Evolutionary conservation across 64 coral and sea anemone species (phyloP).

Genomic region (Pachyseris speciosa): DNA sequence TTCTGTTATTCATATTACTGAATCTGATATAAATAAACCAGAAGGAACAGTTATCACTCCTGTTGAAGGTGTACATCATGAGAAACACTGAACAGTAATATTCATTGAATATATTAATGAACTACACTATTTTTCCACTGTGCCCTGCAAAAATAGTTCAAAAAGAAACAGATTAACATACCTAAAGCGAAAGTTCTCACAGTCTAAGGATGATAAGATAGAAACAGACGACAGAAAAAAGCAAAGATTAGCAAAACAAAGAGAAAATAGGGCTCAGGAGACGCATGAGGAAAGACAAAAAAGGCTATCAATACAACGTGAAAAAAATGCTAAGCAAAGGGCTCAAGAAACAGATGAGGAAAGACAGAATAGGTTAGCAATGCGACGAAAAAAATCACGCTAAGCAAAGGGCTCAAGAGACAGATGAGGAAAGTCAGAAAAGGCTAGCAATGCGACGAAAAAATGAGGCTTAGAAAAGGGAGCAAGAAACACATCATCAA

Average conservation of each 20-base stretch:
- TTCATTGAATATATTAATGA: slow-evolving; percentile 36
- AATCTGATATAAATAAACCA: slow-evolving; percentile 34
- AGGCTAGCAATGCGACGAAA: no score
- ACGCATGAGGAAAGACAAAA: background rate
- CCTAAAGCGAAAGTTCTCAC: background rate
- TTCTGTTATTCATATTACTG: slow-evolving; percentile 47
- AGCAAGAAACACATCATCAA: no score
- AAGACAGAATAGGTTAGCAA: no score
- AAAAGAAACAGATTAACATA: slow-evolving; percentile 23
- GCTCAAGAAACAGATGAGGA: no score
- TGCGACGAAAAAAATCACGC: no score
- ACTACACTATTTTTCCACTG: slow-evolving; percentile 30
- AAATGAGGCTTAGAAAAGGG: no score
- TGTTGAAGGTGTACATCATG: background rate
- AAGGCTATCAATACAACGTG: no score
- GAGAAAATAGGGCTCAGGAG: background rate
- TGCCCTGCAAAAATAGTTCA: background rate
- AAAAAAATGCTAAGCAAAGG: no score
- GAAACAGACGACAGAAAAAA: slow-evolving; percentile 6
- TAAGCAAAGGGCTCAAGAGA: no score
- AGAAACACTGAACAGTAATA: background rate
- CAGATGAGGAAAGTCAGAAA: no score
- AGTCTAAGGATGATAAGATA: no score
- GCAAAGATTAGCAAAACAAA: background rate
- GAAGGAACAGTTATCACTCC: slow-evolving; percentile 39